Percentiles rank a stretch among this genome's conserved stretches.
These are phyloP conservation scores for Hemicrepidius hirtus DNA, from an alignment of 2,888 invertebrate species.

Conservation along the genomic window DNA sequence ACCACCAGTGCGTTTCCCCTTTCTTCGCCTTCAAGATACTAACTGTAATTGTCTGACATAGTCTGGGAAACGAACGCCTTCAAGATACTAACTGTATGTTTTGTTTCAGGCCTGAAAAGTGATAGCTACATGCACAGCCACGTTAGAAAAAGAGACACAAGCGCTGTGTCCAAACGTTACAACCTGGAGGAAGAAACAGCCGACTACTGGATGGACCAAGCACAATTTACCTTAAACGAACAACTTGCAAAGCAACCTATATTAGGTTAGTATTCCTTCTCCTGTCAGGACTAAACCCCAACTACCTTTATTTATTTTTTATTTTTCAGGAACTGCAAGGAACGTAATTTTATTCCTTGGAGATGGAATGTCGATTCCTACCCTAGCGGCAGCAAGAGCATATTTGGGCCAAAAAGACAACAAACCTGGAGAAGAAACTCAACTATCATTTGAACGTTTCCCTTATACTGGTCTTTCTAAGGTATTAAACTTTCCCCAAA, in stretches of 20 bases:
- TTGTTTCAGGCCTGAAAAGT: background rate
- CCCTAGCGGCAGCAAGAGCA: slow-evolving; percentile 82
- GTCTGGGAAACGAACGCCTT: too few relatives aligned
- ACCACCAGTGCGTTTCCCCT: too few relatives aligned
- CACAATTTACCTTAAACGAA: slow-evolving; percentile 52
- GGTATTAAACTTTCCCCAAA: too few relatives aligned
- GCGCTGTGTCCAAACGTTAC: background rate
- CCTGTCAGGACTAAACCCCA: too few relatives aligned
- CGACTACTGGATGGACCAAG: slow-evolving; percentile 58
- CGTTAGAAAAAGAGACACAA: slow-evolving; percentile 8
- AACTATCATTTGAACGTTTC: slow-evolving; percentile 83
- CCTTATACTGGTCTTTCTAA: slow-evolving; percentile 84
- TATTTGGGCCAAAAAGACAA: slow-evolving; percentile 76
- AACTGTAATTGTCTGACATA: too few relatives aligned
- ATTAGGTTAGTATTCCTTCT: slow-evolving; percentile 36
- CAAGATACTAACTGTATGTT: too few relatives aligned
- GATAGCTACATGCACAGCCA: slow-evolving; percentile 24
- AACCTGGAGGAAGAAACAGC: slow-evolving; percentile 56
- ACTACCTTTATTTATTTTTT: too few relatives aligned
- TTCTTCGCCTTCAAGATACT: too few relatives aligned
- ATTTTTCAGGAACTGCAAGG: slow-evolving; percentile 72
- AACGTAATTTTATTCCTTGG: slow-evolving; percentile 89
- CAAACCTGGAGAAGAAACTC: slow-evolving; percentile 79
- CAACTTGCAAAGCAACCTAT: slow-evolving; percentile 47
- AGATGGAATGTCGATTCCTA: slow-evolving; percentile 90